phyloP scores from a whole-genome alignment of 2,888 invertebrate species.

The Epinotia ramella region DNA sequence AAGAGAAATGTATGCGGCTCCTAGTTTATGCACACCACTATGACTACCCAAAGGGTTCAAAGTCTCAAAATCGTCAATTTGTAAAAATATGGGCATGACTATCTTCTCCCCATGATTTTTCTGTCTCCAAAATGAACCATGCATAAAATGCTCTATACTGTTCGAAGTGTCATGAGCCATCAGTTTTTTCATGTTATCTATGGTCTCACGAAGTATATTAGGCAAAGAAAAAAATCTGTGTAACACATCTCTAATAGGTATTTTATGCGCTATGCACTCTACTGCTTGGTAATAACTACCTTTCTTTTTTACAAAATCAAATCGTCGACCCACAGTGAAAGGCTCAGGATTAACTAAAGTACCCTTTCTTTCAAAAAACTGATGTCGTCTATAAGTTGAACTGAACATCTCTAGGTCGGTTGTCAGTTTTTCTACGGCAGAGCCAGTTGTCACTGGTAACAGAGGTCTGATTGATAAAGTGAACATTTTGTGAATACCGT shows the following conservation, averaged over 20 bases:
- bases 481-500: slow-evolving; percentile 14
- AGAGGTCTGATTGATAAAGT: slow-evolving; percentile 16
- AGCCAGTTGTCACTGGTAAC: not conserved
- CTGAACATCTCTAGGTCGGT: slow-evolving; percentile 14
- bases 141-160: too few species aligned
- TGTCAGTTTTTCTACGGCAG: slow-evolving; percentile 5
- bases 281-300: slow-evolving; percentile 20
- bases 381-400: slow-evolving; percentile 10
- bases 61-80: too few species aligned
- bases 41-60: too few species aligned
- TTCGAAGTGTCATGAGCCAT: too few species aligned
- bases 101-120: too few species aligned
- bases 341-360: slow-evolving; percentile 23
- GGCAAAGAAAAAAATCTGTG: slow-evolving; percentile 24
- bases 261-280: slow-evolving; percentile 23
- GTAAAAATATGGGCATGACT: too few species aligned
- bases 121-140: too few species aligned
- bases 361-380: slow-evolving; percentile 19
- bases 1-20: too few species aligned
- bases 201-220: slow-evolving; percentile 3
- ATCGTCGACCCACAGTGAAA: slow-evolving; percentile 16
- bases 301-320: slow-evolving; percentile 7
- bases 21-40: too few species aligned
- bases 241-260: slow-evolving; percentile 13
- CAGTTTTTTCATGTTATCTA: too few species aligned